A percentile compares a stretch with the other conserved stretches of the same genome.
Evolutionary conservation across 2,888 invertebrate genomes (phyloP).

Genomic region (Amiota minor): DNA sequence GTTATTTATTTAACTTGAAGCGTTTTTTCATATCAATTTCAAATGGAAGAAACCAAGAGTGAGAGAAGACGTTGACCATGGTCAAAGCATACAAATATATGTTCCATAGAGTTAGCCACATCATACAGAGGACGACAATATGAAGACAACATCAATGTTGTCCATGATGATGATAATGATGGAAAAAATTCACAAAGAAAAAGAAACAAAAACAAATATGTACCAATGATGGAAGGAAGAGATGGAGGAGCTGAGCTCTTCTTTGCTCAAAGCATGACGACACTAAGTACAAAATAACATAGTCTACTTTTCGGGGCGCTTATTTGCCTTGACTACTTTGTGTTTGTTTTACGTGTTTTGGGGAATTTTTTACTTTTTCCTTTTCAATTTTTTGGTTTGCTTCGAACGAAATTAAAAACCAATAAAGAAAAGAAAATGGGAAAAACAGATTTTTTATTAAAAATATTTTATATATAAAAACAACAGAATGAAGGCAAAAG

Average conservation of each 20-base stretch:
- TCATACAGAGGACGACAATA: background rate
- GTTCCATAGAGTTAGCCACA: background rate
- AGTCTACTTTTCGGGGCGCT: conserved; percentile 39
- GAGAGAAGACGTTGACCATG: conserved; percentile 48
- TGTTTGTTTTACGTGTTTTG: background rate
- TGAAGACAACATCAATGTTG: conserved; percentile 36
- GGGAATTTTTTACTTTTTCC: background rate
- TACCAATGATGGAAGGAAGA: background rate
- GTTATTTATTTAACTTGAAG: conserved; percentile 52
- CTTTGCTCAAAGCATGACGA: conserved; percentile 56
- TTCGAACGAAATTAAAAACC: conserved; percentile 62
- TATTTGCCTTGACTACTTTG: conserved; percentile 56
- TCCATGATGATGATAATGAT: conserved; percentile 1
- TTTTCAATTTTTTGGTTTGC: conserved; percentile 42
- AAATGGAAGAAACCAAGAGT: conserved; percentile 40
- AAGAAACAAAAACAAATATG: background rate
- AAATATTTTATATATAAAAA: conserved; percentile 40
- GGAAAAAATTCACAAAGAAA: conserved; percentile 1
- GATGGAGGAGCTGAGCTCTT: background rate
- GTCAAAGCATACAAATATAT: conserved; percentile 65
- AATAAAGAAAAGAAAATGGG: conserved; percentile 65
- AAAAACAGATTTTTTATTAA: conserved; percentile 59
- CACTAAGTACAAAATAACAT: conserved; percentile 38
- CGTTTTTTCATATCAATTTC: conserved; percentile 67
- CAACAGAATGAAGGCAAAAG: conserved; percentile 11